A percentile compares a stretch with the other conserved stretches of the same genome.
Evolutionary conservation across 1,140 invertebrate species (phyloP).

Genomic region (Hyphantria cunea): DNA sequence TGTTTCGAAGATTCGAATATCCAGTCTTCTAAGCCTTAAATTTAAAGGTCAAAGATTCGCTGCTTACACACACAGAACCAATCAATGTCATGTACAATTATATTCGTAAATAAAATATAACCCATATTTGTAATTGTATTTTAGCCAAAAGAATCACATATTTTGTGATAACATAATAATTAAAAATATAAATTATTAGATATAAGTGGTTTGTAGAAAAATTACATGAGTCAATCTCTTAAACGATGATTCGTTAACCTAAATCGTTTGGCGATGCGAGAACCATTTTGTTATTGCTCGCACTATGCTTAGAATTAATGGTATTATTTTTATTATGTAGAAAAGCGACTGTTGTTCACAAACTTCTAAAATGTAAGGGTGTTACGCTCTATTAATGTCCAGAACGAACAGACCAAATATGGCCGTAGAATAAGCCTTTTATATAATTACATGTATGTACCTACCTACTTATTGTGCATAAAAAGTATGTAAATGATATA

Average conservation of each 20-base stretch:
- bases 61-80: no score
- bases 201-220: constrained; percentile 12
- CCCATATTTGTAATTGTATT: constrained; percentile 17
- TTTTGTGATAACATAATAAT: constrained; percentile 14
- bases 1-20: no score
- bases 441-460: no score
- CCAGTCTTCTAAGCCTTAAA: no score
- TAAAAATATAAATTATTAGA: constrained; percentile 8
- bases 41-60: no score
- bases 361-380: neutral
- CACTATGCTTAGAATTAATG: constrained; percentile 20
- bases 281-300: constrained; percentile 8
- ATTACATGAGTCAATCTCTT: neutral
- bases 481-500: no score
- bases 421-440: no score
- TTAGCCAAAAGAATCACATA: constrained; percentile 24
- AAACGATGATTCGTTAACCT: constrained; percentile 1
- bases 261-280: neutral
- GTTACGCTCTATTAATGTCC: neutral
- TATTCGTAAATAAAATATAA: neutral
- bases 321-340: constrained; percentile 11
- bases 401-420: no score
- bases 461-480: no score
- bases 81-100: no score
- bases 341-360: constrained; percentile 6